phyloP scores from a whole-genome alignment of 2,888 invertebrate species.

The Laothoe populi region DNA sequence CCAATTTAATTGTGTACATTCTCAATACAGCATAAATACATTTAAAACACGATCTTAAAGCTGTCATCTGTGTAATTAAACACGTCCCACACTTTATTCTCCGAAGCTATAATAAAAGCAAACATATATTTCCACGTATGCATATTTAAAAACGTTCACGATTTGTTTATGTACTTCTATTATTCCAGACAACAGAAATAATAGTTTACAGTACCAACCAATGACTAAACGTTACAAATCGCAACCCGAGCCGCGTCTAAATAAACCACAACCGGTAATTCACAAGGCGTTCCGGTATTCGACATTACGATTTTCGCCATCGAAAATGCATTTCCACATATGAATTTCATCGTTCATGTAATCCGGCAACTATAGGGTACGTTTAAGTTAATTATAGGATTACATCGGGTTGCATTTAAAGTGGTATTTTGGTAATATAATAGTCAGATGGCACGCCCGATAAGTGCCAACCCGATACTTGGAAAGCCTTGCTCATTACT shows the following conservation, averaged over 20 bases:
- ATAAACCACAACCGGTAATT: slow-evolving; percentile 72
- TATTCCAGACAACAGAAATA: slow-evolving; percentile 13
- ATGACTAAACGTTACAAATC: slow-evolving; percentile 45
- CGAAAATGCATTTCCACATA: slow-evolving; percentile 78
- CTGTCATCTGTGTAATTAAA: background rate
- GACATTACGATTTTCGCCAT: slow-evolving; percentile 71
- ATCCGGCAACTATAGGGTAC: slow-evolving; percentile 58
- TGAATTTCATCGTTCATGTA: slow-evolving; percentile 66
- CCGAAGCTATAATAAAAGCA: background rate
- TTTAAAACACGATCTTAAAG: background rate
- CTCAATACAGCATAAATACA: background rate
- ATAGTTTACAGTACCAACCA: slow-evolving; percentile 43
- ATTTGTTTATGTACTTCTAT: slow-evolving; percentile 1
- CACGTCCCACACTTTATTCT: background rate
- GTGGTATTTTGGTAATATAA: slow-evolving; percentile 84
- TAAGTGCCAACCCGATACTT: slow-evolving; percentile 76
- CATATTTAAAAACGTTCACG: slow-evolving; percentile 4
- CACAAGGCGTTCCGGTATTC: slow-evolving; percentile 60
- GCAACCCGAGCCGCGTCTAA: slow-evolving; percentile 45
- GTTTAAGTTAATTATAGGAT: slow-evolving; percentile 83
- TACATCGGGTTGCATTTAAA: slow-evolving; percentile 77
- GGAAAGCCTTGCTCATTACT: slow-evolving; percentile 79
- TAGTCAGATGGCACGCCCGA: slow-evolving; percentile 83
- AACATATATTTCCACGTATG: background rate
- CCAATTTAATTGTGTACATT: background rate